Evolutionary conservation across 2,113 vertebrate species (phyloP), one percentile per base, ranked within the genome.

Genomic region (Neogobius melanostomus): DNA sequence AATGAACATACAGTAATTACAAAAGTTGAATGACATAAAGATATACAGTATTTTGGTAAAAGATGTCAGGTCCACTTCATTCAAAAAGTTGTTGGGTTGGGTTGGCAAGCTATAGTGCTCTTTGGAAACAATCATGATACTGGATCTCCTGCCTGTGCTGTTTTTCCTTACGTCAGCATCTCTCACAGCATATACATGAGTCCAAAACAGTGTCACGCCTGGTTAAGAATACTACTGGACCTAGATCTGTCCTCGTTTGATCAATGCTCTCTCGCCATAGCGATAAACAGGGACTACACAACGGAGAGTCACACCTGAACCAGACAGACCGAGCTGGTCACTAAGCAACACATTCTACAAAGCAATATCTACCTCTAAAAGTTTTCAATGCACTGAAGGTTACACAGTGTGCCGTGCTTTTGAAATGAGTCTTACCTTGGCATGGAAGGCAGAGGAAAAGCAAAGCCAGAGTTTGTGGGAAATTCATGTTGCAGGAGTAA

Each of bases 161-260:
- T 21, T 11, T 21, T 64, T 1, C 46, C 16, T 16, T 45, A 64
- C 62, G 8, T 64, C 62, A 61, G 59, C 59, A 61, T 61, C n/a
- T 28, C 44, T 11, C 46, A 48, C n/a, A 1, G 44, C 44, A 46
- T 64, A 69, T 52, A 12, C 21, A 61, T 21, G 49, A 69, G 12
- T 16, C 17, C 11, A 12, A 28, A 49, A 69, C 43, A 36, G 9
- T 43, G 54, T 62, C 15, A 7, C 12, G 36, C 14, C 50, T 44
- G 21, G 59, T 54, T 50, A 70, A 8, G 6, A 69, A 8, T 69
- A 54, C 64, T 57, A 61, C 59, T 62, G 66, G 61, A 81, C 77
- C 77, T 66, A 85, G 65, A 76, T 88, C 80, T 84, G 81, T 84
- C 79, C 67, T 66, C 9, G 48, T 82, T 69, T 87, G 82, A 89